Conservation (phyloP, 1,140 invertebrate genomes). For the Bathynomus jamesi region DNA sequence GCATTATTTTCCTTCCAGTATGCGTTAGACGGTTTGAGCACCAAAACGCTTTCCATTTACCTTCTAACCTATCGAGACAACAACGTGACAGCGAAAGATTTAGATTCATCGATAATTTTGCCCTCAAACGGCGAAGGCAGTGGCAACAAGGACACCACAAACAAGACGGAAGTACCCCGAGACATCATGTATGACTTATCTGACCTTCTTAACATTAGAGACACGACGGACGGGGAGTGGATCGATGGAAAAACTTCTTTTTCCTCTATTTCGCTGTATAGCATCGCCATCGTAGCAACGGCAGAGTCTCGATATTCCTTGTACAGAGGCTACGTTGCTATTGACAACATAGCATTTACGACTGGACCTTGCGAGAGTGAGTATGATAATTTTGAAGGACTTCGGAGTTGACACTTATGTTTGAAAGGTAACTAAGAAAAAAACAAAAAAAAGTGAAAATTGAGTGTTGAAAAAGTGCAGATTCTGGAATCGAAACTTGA, state of each 20-base stretch:
- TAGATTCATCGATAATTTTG: background rate
- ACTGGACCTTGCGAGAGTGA: background rate
- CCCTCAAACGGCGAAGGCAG: background rate
- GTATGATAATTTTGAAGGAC: too few relatives aligned
- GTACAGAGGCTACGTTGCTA: background rate
- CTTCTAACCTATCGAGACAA: background rate
- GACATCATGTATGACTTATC: background rate
- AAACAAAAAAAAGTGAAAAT: too few relatives aligned
- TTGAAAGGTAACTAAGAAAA: too few relatives aligned
- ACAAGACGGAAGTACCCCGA: background rate
- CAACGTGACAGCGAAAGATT: background rate
- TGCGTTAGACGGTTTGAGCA: background rate
- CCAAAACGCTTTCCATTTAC: background rate
- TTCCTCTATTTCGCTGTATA: background rate
- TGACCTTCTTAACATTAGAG: background rate
- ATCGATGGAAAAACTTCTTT: background rate
- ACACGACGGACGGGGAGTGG: background rate
- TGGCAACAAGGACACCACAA: background rate
- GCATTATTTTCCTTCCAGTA: too few relatives aligned
- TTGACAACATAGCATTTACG: background rate
- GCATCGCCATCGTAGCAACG: background rate
- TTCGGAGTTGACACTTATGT: too few relatives aligned
- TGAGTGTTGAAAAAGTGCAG: too few relatives aligned
- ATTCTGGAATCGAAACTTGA: too few relatives aligned
- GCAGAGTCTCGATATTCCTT: background rate